Evolutionary conservation across 2,113 vertebrate genomes (phyloP).

Genomic region (Nothobranchius furzeri): DNA sequence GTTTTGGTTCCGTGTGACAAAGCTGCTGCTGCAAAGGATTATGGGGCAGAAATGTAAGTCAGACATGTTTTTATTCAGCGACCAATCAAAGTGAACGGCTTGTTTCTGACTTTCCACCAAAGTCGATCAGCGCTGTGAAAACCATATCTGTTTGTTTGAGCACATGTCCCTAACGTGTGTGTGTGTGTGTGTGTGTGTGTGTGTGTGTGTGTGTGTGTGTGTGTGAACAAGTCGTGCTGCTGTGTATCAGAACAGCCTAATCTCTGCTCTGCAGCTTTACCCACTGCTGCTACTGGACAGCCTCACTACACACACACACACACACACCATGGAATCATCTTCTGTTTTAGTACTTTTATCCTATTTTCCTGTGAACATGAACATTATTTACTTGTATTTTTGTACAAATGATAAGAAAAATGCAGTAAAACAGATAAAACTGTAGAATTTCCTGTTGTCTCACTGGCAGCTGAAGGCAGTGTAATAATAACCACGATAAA

Average conservation of each 20-base stretch:
- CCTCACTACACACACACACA: constrained; percentile 18
- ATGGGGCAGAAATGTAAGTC: constrained; percentile 28
- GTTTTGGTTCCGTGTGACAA: neutral
- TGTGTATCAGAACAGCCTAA: constrained; percentile 52
- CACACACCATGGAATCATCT: no score
- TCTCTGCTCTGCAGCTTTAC: constrained; percentile 36
- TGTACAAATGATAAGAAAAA: no score
- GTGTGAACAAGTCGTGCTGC: constrained; percentile 38
- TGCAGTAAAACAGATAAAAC: no score
- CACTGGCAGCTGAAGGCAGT: no score
- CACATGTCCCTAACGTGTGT: constrained; percentile 53
- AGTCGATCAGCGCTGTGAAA: constrained; percentile 6
- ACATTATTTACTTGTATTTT: no score
- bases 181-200: constrained; percentile 14
- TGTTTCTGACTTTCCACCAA: constrained; percentile 29
- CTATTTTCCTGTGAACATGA: no score
- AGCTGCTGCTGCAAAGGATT: constrained; percentile 24
- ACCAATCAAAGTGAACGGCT: no score
- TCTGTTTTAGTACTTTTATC: no score
- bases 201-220: neutral
- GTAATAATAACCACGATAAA: no score
- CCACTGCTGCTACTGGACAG: constrained; percentile 45
- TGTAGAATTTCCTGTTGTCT: no score
- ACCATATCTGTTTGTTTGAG: constrained; percentile 19
- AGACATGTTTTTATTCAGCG: neutral